Evolutionary conservation across 2,888 invertebrate species (phyloP).

Genomic region (Papilio gigon): DNA sequence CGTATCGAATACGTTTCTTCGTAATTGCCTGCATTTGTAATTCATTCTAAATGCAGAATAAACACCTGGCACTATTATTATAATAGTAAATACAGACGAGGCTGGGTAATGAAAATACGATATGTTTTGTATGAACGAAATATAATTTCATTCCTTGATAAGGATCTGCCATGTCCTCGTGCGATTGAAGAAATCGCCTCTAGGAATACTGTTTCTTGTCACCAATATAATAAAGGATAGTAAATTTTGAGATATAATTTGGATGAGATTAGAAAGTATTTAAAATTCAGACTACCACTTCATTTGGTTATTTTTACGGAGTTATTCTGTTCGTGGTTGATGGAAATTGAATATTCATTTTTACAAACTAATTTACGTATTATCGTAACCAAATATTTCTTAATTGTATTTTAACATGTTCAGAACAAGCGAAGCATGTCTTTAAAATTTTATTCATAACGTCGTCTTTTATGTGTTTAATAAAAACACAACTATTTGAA

Average conservation of each 20-base stretch:
- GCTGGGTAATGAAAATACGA: slow-evolving; percentile 13
- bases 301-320: background rate
- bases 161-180: background rate
- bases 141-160: slow-evolving; percentile 10
- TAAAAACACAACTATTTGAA: background rate
- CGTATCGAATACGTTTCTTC: slow-evolving; percentile 30
- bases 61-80: slow-evolving; percentile 25
- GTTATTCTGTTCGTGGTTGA: background rate
- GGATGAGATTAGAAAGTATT: background rate
- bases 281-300: background rate
- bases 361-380: background rate
- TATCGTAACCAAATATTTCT: background rate
- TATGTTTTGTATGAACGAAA: background rate
- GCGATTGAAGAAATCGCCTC: background rate
- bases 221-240: background rate
- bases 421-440: background rate
- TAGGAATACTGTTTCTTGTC: background rate
- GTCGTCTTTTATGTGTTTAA: background rate
- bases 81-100: slow-evolving; percentile 6
- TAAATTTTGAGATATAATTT: background rate
- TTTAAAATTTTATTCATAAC: background rate
- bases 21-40: slow-evolving; percentile 31
- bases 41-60: slow-evolving; percentile 31
- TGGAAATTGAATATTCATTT: background rate
- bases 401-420: background rate